Percentiles rank a stretch among this genome's conserved stretches.
phyloP scores from a whole-genome alignment of 2,113 vertebrate genomes.

The Anguilla rostrata region DNA sequence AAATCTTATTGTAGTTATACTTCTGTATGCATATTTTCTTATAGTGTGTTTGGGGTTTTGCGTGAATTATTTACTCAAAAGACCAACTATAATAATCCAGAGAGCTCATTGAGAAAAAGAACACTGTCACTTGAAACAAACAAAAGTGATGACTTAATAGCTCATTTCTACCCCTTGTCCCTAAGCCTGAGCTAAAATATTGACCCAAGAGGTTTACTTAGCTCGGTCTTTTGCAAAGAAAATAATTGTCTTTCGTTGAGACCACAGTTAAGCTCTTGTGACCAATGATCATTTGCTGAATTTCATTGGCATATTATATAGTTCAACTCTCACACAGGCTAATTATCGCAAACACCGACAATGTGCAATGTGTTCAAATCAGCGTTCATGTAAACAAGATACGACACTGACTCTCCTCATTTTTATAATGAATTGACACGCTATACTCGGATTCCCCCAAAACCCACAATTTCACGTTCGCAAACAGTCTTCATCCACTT shows the following conservation, averaged over 20 bases:
- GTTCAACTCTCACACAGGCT: background rate
- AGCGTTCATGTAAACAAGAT: conserved; percentile 68
- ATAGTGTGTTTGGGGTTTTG: background rate
- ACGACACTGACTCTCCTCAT: conserved; percentile 62
- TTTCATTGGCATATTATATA: conserved; percentile 28
- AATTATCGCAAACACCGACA: background rate
- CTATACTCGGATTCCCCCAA: conserved; percentile 76
- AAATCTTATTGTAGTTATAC: too few species aligned
- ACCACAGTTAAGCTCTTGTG: conserved; percentile 27
- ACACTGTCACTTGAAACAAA: conserved; percentile 67
- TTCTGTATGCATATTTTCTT: too few species aligned
- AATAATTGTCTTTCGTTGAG: conserved; percentile 64
- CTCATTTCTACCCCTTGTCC: conserved; percentile 78
- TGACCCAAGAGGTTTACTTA: conserved; percentile 81
- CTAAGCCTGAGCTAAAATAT: conserved; percentile 88
- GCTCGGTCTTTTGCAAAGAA: conserved; percentile 76
- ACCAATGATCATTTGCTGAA: conserved; percentile 51
- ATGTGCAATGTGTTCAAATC: background rate
- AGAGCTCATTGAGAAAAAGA: background rate
- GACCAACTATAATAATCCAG: background rate
- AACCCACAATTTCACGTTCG: conserved; percentile 85
- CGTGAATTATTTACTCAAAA: background rate
- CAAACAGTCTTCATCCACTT: conserved; percentile 87
- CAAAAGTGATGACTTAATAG: conserved; percentile 78
- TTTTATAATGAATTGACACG: conserved; percentile 85